These are phyloP conservation scores for Calephelis nemesis DNA, from an alignment of 1,140 invertebrate genomes.

Conservation along the genomic window DNA sequence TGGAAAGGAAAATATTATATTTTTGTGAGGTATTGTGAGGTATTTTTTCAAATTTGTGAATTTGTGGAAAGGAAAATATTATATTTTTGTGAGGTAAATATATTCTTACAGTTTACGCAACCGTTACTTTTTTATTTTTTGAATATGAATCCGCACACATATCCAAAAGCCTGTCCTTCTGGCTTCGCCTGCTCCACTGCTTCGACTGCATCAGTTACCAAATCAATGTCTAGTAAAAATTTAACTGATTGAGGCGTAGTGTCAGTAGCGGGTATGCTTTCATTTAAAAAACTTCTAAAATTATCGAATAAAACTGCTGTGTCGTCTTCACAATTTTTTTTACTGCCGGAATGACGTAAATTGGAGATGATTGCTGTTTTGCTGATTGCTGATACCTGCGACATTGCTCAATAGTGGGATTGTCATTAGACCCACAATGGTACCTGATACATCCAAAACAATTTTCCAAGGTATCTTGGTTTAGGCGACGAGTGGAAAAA, in stretches of 20 bases:
- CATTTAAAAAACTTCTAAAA: neutral
- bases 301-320: neutral
- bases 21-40: no score
- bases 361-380: neutral
- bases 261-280: neutral
- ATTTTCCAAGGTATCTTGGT: slow-evolving; percentile 4
- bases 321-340: slow-evolving; percentile 1
- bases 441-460: slow-evolving; percentile 3
- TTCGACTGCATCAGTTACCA: neutral
- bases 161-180: slow-evolving; percentile 1
- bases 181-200: slow-evolving; percentile 1
- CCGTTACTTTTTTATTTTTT: neutral
- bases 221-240: neutral
- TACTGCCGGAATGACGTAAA: neutral
- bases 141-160: slow-evolving; percentile 2
- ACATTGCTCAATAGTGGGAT: neutral
- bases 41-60: no score
- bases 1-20: no score
- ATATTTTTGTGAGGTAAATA: no score
- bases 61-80: no score
- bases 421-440: slow-evolving; percentile 6
- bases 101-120: neutral
- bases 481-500: neutral
- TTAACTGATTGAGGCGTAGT: neutral
- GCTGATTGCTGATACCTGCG: no score